These are phyloP conservation scores for Megathymus violae DNA, from an alignment of 1,140 invertebrate genomes.

Conservation along the genomic window DNA sequence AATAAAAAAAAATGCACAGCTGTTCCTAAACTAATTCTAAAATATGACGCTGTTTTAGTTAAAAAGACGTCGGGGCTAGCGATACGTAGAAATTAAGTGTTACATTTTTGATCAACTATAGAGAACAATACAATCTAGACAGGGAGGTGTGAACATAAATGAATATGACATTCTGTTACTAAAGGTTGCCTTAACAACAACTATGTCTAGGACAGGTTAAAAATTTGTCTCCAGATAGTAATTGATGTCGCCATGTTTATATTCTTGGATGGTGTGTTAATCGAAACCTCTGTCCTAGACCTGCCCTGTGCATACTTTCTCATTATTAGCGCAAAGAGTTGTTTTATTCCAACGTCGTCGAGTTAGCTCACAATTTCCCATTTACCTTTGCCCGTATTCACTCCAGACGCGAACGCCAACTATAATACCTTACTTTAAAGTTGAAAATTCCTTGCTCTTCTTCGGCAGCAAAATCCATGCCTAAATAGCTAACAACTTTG, in stretches of 20 bases:
- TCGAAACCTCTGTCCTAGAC: not conserved
- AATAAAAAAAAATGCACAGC: no score
- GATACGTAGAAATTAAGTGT: no score
- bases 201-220: no score
- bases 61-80: no score
- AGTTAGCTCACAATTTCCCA: slow-evolving; percentile 81
- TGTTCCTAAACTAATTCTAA: no score
- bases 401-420: slow-evolving; percentile 44
- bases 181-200: no score
- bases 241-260: not conserved
- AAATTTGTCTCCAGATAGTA: no score
- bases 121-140: no score
- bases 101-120: no score
- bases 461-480: slow-evolving; percentile 47
- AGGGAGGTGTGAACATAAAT: no score
- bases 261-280: not conserved
- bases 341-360: slow-evolving; percentile 76
- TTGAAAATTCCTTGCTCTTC: slow-evolving; percentile 36
- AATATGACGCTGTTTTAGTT: no score
- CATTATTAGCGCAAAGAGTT: slow-evolving; percentile 81
- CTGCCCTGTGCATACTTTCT: slow-evolving; percentile 67
- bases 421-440: slow-evolving; percentile 43
- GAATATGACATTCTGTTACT: no score
- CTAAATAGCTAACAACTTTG: slow-evolving; percentile 7
- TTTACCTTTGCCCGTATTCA: slow-evolving; percentile 62